Percentiles rank a stretch among this genome's conserved stretches.
Conservation (phyloP, 92 coral and sea anemone species). For the Scolanthus callimorphus region DNA sequence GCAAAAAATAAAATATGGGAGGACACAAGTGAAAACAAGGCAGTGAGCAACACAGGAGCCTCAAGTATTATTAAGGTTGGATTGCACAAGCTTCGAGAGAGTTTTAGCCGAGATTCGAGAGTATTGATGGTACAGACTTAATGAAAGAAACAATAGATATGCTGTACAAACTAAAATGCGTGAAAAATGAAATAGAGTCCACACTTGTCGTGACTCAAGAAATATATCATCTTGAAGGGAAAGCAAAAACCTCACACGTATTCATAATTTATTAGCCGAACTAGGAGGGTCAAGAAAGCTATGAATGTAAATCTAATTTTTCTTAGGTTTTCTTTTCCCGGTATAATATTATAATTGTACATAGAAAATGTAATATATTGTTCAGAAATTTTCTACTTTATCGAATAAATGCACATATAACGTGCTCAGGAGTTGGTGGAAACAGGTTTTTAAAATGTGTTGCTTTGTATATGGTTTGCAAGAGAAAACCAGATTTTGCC, state of each 20-base stretch:
- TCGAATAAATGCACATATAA: neutral
- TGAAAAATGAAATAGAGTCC: neutral
- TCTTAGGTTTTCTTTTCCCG: neutral
- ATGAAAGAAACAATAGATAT: neutral
- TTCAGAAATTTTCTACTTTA: neutral
- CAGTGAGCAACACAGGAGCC: constrained; percentile 17
- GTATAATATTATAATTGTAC: neutral
- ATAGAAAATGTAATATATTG: constrained; percentile 1
- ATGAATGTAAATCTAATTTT: neutral
- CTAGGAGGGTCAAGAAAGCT: neutral
- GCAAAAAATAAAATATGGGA: constrained; percentile 45
- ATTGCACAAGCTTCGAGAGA: constrained; percentile 27
- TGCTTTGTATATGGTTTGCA: neutral
- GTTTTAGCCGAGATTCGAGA: constrained; percentile 12
- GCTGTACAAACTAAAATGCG: neutral
- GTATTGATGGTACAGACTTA: constrained; percentile 26
- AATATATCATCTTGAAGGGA: neutral
- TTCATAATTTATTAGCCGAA: neutral
- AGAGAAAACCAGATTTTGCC: neutral
- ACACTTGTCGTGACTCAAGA: neutral
- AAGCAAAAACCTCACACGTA: neutral
- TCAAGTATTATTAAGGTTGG: constrained; percentile 26
- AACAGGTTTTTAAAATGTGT: neutral
- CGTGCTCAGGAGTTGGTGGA: neutral
- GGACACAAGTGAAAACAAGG: constrained; percentile 4